Evolutionary conservation across 2,113 vertebrate genomes (phyloP), one percentile per base, ranked within the genome.

Genomic region (Lepisosteus oculatus): DNA sequence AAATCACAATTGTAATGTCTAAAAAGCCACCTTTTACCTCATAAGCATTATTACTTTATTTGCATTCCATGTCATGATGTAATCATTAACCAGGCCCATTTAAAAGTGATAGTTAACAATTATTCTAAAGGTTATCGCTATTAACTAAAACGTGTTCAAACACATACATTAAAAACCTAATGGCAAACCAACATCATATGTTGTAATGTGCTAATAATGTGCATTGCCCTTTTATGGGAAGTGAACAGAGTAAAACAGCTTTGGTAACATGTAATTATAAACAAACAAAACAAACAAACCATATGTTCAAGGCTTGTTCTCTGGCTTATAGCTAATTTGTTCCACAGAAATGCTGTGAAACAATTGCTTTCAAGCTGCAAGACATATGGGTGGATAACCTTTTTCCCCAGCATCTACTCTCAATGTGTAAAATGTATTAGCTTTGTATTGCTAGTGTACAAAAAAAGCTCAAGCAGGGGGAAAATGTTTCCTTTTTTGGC

Each of bases 401-500:
- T 55, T 17, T 14, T 67, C 43, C 41, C 2, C 62, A 44, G 41
- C 42, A 14, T 6, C 61, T 14, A 65, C 41, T 73, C 51, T 51
- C 5, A 51, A 51, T 6, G 5, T 51, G 47, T 9, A 51, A 51
- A 6, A 9, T 63, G 63, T 64, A 41, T 55, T 41, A 72, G 63
- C 64, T 63, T 55, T 7, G 51, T 43, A 59, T 15, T 51, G 3
- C 67, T 43, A 62, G 62, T 65, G 44, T 17, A 56, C 61, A 66
- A 55, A 56, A 51, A 56, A 29, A 55, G 51, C 61, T 69, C 41
- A 78, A 47, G 67, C 45, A 3, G 65, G 43, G 73, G 13, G 62
- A 74, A 78, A 72, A 62, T 54, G 65, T 56, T 43, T 51, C 61
- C 69, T 76, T 80, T 78, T 78, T 72, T 71, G 76, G 74, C 68